A percentile compares a stretch with the other conserved stretches of the same genome.
These are phyloP conservation scores for Hydraecia micacea DNA, from an alignment of 2,888 invertebrate species.

Conservation along the genomic window DNA sequence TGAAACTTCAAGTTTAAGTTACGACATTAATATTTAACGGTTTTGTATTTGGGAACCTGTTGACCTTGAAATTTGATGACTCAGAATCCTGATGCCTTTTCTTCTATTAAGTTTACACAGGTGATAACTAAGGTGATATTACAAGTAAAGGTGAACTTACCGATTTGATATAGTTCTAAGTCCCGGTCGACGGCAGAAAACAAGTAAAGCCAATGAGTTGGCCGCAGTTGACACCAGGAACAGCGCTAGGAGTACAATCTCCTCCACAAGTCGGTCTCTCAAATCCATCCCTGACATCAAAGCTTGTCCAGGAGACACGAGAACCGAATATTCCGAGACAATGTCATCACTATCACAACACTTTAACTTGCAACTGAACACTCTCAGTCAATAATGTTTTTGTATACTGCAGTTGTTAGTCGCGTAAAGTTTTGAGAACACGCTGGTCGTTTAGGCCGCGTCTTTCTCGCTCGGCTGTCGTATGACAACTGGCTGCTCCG, in stretches of 20 bases:
- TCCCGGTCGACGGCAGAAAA: slow-evolving; percentile 93
- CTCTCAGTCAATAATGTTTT: slow-evolving; percentile 80
- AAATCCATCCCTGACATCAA: slow-evolving; percentile 88
- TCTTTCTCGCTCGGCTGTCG: slow-evolving; percentile 87
- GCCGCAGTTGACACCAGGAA: slow-evolving; percentile 93
- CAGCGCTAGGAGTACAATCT: slow-evolving; percentile 88
- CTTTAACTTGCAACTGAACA: slow-evolving; percentile 84
- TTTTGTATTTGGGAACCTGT: slow-evolving; percentile 56
- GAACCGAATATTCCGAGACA: slow-evolving; percentile 82
- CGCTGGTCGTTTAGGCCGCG: slow-evolving; percentile 84
- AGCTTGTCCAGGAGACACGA: slow-evolving; percentile 87
- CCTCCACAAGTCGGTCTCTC: slow-evolving; percentile 86
- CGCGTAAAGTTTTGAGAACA: slow-evolving; percentile 90
- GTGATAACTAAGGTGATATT: slow-evolving; percentile 17
- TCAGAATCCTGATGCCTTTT: slow-evolving; percentile 40
- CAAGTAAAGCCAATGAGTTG: slow-evolving; percentile 93
- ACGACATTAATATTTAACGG: slow-evolving; percentile 58
- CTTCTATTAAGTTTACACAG: slow-evolving; percentile 33
- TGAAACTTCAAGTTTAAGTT: slow-evolving; percentile 57
- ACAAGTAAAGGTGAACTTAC: slow-evolving; percentile 83
- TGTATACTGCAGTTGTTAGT: slow-evolving; percentile 85
- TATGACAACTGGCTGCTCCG: slow-evolving; percentile 82
- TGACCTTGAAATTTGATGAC: slow-evolving; percentile 57
- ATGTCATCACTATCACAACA: slow-evolving; percentile 88
- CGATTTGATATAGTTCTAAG: slow-evolving; percentile 95